A percentile compares a stretch with the other conserved stretches of the same genome.
Evolutionary conservation across 2,113 vertebrate genomes (phyloP).

Genomic region (Lampris megalopsis): DNA sequence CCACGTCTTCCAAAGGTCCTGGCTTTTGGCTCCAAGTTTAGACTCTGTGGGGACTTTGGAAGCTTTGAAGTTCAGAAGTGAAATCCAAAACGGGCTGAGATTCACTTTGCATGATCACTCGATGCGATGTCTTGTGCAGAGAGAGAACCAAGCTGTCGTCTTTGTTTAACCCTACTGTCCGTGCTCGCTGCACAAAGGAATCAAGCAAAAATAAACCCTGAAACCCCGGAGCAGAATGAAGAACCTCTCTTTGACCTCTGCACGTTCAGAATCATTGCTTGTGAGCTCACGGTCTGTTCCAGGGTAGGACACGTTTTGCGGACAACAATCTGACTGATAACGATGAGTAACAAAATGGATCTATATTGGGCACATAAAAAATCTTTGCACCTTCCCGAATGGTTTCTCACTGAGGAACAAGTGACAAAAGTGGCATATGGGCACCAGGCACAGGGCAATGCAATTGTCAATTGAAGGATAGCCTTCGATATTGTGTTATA

Average conservation of each 20-base stretch:
- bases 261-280: conserved; percentile 45
- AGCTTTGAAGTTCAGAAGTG: conserved; percentile 62
- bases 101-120: conserved; percentile 41
- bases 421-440: conserved; percentile 4
- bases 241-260: conserved; percentile 34
- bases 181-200: conserved; percentile 10
- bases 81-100: conserved; percentile 46
- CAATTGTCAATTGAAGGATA: too few species aligned
- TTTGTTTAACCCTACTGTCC: conserved; percentile 37
- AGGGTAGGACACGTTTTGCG: conserved; percentile 28
- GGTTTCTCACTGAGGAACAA: conserved; percentile 21
- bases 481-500: not conserved
- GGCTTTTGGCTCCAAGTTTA: not conserved
- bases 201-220: conserved; percentile 37
- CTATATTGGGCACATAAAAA: conserved; percentile 29
- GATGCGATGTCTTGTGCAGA: conserved; percentile 38
- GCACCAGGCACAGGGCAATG: too few species aligned
- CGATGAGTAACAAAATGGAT: conserved; percentile 34
- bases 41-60: conserved; percentile 41
- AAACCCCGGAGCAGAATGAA: conserved; percentile 12
- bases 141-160: conserved; percentile 38
- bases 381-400: conserved; percentile 13
- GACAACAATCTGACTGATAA: conserved; percentile 26
- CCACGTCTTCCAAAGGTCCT: conserved; percentile 57
- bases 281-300: conserved; percentile 29